Evolutionary conservation across 2,797 vertebrate species (phyloP).

Genomic region (Heterohyrax brucei): DNA sequence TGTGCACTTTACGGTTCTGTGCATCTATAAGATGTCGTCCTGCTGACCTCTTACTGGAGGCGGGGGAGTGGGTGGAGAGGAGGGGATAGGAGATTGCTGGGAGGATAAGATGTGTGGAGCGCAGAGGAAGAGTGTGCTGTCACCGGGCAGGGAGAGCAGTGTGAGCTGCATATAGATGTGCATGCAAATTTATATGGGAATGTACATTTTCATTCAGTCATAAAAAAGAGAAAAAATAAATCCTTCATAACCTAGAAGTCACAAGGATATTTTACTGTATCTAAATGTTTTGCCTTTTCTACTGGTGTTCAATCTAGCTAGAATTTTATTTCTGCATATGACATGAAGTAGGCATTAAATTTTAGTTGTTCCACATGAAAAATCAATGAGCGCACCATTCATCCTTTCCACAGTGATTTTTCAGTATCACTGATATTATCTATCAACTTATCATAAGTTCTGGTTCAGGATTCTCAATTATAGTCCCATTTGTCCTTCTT

Average conservation of each 20-base stretch:
- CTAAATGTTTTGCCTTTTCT: constrained; percentile 10
- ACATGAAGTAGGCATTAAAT: background rate
- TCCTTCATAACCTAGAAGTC: background rate
- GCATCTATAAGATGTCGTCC: no score
- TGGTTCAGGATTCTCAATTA: constrained; percentile 21
- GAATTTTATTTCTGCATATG: background rate
- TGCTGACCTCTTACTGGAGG: no score
- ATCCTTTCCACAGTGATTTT: background rate
- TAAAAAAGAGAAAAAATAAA: background rate
- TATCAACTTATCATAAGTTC: background rate
- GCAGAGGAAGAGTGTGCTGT: no score
- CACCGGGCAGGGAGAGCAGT: no score
- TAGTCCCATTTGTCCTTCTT: background rate
- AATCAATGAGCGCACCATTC: background rate
- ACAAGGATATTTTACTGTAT: background rate
- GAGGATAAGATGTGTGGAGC: no score
- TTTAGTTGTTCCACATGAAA: constrained; percentile 9
- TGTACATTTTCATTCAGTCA: no score
- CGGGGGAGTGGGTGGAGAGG: no score
- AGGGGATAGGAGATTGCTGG: no score
- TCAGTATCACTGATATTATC: background rate
- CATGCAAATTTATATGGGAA: no score
- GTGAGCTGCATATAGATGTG: no score
- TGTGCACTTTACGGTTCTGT: no score
- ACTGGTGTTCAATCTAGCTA: background rate